These are phyloP conservation scores for Dendrophyllia cribrosa DNA, from an alignment of 64 coral and sea anemone species.

Conservation along the genomic window DNA sequence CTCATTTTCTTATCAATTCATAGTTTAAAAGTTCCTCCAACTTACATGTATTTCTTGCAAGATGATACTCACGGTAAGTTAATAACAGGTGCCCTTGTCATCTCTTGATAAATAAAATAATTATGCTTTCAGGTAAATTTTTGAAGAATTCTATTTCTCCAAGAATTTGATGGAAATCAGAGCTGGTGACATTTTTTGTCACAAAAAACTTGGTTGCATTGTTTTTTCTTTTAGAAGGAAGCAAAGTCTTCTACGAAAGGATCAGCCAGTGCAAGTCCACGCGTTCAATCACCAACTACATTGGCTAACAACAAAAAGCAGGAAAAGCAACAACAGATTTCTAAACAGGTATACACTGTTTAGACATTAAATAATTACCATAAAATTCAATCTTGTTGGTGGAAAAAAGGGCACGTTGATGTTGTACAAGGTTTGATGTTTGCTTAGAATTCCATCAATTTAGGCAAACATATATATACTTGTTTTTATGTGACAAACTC, in stretches of 20 bases:
- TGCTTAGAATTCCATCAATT: no score
- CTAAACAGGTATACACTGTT: constrained; percentile 9
- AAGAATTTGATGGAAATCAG: not conserved
- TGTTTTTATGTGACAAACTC: no score
- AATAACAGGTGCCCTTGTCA: no score
- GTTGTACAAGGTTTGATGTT: no score
- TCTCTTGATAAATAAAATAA: no score
- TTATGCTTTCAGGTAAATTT: no score
- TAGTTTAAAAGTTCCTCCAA: no score
- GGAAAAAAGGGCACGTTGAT: no score
- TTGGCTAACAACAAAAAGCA: not conserved
- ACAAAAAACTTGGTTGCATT: not conserved
- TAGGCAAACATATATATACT: no score
- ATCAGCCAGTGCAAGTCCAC: constrained; percentile 26
- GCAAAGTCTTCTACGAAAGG: constrained; percentile 25
- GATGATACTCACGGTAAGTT: no score
- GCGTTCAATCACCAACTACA: not conserved
- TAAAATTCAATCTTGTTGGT: not conserved
- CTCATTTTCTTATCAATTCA: no score
- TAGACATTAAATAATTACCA: not conserved
- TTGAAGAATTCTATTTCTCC: not conserved
- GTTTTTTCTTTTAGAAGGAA: constrained; percentile 19
- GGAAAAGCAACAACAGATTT: constrained; percentile 41
- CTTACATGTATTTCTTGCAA: no score
- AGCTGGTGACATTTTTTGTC: not conserved